A percentile compares a stretch with the other conserved stretches of the same genome.
phyloP scores from a whole-genome alignment of 2,113 vertebrate genomes.

The Sciurus niger region DNA sequence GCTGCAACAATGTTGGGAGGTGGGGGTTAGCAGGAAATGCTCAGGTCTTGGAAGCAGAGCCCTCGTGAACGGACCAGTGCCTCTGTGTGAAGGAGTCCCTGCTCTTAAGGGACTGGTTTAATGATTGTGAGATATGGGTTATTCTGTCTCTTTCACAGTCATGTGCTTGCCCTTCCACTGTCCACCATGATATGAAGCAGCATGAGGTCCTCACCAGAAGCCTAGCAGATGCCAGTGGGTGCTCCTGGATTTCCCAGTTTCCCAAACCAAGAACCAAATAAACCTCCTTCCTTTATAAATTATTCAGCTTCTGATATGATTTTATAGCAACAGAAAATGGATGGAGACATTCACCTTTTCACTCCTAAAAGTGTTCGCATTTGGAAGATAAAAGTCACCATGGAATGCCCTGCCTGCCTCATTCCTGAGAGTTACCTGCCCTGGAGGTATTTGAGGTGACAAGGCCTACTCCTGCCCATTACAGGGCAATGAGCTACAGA shows the following conservation, averaged over 20 bases:
- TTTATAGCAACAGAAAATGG: neutral
- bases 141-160: no score
- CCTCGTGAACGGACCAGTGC: neutral
- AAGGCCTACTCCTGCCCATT: neutral
- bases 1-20: neutral
- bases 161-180: neutral
- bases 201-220: neutral
- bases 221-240: neutral
- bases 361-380: neutral
- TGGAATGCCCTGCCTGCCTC: neutral
- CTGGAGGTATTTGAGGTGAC: neutral
- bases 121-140: no score
- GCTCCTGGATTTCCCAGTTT: neutral
- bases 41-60: neutral
- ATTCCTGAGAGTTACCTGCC: neutral
- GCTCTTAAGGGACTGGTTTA: neutral
- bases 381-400: neutral
- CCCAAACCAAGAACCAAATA: neutral
- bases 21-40: neutral
- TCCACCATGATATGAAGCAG: neutral
- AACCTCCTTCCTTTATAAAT: neutral
- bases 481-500: neutral
- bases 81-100: neutral
- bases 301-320: neutral
- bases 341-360: neutral